Conservation (phyloP, 2,888 invertebrate species). For the Andrena bucephala region DNA sequence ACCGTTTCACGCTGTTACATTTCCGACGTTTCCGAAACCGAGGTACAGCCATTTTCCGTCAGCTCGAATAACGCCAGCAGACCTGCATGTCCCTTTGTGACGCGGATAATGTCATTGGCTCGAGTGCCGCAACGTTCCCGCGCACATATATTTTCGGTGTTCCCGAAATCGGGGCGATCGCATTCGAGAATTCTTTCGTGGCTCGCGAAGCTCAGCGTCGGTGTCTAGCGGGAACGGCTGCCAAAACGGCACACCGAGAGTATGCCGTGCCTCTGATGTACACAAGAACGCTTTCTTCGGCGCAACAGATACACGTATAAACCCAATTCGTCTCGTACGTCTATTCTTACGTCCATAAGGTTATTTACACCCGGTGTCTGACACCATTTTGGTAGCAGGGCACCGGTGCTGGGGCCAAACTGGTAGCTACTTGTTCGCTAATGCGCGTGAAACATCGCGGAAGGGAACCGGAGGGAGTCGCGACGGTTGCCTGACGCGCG, state of each 20-base stretch:
- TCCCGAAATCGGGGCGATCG: conserved; percentile 30
- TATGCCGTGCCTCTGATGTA: conserved; percentile 17
- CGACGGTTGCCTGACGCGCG: conserved; percentile 1
- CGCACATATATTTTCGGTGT: not conserved
- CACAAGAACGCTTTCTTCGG: conserved; percentile 52
- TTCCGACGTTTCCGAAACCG: too few species aligned
- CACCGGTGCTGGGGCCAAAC: conserved; percentile 55
- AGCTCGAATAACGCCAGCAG: too few species aligned
- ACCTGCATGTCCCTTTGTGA: too few species aligned
- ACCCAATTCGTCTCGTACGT: conserved; percentile 69
- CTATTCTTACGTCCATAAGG: conserved; percentile 76
- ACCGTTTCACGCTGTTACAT: too few species aligned
- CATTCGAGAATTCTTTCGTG: conserved; percentile 26
- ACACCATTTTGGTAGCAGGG: conserved; percentile 70
- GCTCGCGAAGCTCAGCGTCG: not conserved
- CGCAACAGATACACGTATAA: conserved; percentile 62
- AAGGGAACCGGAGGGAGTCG: not conserved
- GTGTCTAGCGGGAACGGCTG: conserved; percentile 17
- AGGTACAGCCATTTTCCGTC: too few species aligned
- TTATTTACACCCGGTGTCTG: conserved; percentile 73
- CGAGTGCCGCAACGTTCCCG: too few species aligned
- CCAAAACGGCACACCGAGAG: conserved; percentile 30
- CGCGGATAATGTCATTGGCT: too few species aligned
- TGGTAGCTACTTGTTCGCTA: conserved; percentile 36
- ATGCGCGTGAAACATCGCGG: conserved; percentile 31